Base-by-base conservation (phyloP, 2,797 vertebrate species). In the Sphenopsis melanotis region DNA sequence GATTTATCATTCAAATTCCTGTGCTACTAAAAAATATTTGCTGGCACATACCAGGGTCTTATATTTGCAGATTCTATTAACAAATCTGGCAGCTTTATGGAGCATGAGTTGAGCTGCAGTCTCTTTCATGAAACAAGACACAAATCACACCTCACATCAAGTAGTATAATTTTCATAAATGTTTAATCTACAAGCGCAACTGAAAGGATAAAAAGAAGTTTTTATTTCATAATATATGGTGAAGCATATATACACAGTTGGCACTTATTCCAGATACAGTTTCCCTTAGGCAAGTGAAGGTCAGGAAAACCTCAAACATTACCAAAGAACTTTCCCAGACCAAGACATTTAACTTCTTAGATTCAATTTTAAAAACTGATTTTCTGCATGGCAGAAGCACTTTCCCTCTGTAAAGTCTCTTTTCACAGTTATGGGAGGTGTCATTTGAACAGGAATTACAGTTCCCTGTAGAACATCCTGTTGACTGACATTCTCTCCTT, bases 21-120 rank as follows among this genome's bases (percentile, higher is more conserved):
- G 11, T 64, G 36, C 24, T 36, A 65, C 29, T 70, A 17, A 83
- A 95, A 88, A 57, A 70, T 57, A 70, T 83, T 46, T 93, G 10
- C 69, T 82, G 52, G 50, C 41, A 44, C 32, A 23, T 77, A 82
- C 21, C 52, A 64, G 21, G 39, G 39, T 84, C 59, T 94, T 94
- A 82, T 79, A 85, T 95, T 92, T 97, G 50, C 56, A 53, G 65
- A 72, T 92, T 69, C 65, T 93, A 80, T 89, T 93, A 93, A 63
- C 39, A 89, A 83, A 85, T 46, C 42, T 87, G 90, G 37, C 91
- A 94, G 71, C 49, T 95, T 87, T 95, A 92, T 81, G 63, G 72
- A 68, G 49, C 79, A 75, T 64, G 71, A 91, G 83, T 69, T 89
- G 89, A 93, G 29, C 53, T 70, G 72, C 74, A 83, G 82, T 53